A percentile compares a stretch with the other conserved stretches of the same genome.
Conservation (phyloP, 2,888 invertebrate species). For the Zhengitettix transpicula region DNA sequence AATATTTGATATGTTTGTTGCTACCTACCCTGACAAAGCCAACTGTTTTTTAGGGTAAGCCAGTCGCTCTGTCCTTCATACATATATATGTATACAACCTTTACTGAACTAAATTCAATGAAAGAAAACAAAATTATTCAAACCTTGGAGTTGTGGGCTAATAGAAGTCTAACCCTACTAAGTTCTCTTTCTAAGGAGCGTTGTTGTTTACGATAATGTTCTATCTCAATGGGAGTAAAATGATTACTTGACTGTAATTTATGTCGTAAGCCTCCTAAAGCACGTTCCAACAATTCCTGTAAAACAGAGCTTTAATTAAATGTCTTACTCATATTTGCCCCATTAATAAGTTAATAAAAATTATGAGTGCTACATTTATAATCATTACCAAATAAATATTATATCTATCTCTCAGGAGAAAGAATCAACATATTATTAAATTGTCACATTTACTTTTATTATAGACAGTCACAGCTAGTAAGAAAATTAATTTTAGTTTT, state of each 20-base stretch:
- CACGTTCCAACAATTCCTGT: constrained; percentile 48
- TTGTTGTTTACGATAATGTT: constrained; percentile 52
- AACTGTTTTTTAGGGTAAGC: too few relatives aligned
- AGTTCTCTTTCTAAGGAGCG: constrained; percentile 59
- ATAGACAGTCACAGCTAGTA: not conserved
- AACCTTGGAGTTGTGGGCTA: constrained; percentile 86
- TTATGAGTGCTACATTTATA: too few relatives aligned
- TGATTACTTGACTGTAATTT: constrained; percentile 36
- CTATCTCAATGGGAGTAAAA: constrained; percentile 41
- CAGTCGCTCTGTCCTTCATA: too few relatives aligned
- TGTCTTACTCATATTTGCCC: too few relatives aligned
- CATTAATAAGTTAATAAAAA: too few relatives aligned
- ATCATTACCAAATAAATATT: not conserved
- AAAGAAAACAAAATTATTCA: constrained; percentile 11
- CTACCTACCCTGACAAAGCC: too few relatives aligned
- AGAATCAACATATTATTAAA: not conserved
- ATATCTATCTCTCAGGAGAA: not conserved
- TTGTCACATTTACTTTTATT: not conserved
- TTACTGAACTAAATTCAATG: too few relatives aligned
- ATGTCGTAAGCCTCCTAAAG: constrained; percentile 43
- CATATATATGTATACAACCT: too few relatives aligned
- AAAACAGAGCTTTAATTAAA: not conserved
- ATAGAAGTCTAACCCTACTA: constrained; percentile 64
- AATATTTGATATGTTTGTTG: too few relatives aligned
- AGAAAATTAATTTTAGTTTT: not conserved